Conservation (phyloP, 2,113 vertebrate species). For the Leucoraja erinaceus region DNA sequence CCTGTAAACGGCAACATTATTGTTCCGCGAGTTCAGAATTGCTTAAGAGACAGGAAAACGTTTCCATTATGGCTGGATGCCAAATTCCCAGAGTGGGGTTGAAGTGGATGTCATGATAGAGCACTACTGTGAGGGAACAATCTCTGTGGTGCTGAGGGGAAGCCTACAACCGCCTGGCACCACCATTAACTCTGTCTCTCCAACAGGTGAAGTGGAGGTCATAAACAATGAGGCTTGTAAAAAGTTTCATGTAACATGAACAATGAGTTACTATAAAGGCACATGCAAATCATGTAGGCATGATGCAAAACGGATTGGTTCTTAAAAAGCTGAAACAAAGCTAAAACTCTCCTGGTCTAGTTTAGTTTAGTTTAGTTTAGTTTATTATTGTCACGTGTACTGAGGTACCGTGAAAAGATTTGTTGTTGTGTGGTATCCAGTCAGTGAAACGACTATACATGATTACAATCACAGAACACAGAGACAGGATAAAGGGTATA, state of each 20-base stretch:
- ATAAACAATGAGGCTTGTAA: slow-evolving; percentile 17
- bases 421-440: no score
- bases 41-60: slow-evolving; percentile 10
- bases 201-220: slow-evolving; percentile 13
- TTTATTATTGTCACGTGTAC: no score
- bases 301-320: neutral
- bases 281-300: neutral
- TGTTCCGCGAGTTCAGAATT: slow-evolving; percentile 5
- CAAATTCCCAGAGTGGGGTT: slow-evolving; percentile 25
- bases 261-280: neutral
- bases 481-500: no score
- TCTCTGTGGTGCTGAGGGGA: slow-evolving; percentile 6
- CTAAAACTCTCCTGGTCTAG: neutral
- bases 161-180: neutral
- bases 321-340: neutral
- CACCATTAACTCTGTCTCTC: neutral
- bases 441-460: no score
- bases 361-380: no score
- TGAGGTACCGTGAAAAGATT: no score
- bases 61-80: neutral
- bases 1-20: slow-evolving; percentile 7
- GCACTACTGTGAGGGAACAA: neutral
- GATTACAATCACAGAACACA: no score
- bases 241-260: slow-evolving; percentile 30
- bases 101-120: slow-evolving; percentile 5